Conservation (phyloP, 2,113 vertebrate species). For the Pithys albifrons region DNA sequence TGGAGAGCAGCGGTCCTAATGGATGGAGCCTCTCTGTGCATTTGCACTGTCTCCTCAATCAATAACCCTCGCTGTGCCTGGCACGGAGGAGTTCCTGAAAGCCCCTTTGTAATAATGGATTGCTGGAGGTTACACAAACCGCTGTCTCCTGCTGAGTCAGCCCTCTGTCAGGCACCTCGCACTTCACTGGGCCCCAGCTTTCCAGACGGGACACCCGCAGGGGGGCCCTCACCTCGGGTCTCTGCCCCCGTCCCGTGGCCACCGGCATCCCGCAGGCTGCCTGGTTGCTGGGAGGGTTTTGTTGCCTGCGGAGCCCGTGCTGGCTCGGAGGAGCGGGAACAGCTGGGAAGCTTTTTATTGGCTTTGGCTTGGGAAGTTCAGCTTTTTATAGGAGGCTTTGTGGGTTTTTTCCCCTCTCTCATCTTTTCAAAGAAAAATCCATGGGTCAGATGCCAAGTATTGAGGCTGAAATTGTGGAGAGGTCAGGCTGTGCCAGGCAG, state of each 20-base stretch:
- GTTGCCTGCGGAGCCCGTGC: not conserved
- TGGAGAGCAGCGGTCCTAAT: constrained; percentile 83
- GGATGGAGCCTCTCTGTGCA: constrained; percentile 81
- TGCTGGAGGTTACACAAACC: constrained; percentile 72
- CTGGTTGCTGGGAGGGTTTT: not conserved
- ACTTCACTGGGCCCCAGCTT: constrained; percentile 28
- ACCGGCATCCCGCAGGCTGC: not conserved
- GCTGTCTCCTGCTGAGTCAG: constrained; percentile 67
- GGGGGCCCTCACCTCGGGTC: not conserved
- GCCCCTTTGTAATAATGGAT: constrained; percentile 81
- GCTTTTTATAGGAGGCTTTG: constrained; percentile 20
- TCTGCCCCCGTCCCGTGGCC: not conserved
- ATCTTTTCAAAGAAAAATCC: not conserved
- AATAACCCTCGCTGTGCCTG: constrained; percentile 79
- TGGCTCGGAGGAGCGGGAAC: not conserved
- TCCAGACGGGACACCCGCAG: constrained; percentile 48
- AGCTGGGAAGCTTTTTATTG: constrained; percentile 44
- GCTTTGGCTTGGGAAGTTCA: constrained; percentile 19
- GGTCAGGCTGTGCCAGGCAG: not conserved
- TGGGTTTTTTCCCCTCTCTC: not conserved
- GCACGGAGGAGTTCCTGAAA: constrained; percentile 77
- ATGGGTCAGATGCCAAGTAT: not conserved
- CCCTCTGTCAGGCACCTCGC: constrained; percentile 60
- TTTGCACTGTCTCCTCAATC: constrained; percentile 82
- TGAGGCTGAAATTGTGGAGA: not conserved